These are phyloP conservation scores for Ganaspis brasiliensis DNA, from an alignment of 2,888 invertebrate genomes.

Conservation along the genomic window DNA sequence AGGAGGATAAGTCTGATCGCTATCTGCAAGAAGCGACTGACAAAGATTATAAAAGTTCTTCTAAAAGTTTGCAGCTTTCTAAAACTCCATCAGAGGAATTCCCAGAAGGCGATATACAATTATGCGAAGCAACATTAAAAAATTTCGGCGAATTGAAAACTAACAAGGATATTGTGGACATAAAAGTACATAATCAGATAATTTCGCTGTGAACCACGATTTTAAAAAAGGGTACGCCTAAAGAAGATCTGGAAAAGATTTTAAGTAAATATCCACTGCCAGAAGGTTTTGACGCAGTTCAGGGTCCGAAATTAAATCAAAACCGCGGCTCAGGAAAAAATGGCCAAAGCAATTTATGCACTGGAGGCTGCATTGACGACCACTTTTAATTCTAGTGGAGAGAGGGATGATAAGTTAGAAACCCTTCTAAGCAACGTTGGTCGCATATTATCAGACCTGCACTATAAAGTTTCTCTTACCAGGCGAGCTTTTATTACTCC, in stretches of 20 bases:
- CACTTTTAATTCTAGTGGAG: not conserved
- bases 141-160: not conserved
- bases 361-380: not conserved
- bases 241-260: not conserved
- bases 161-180: not conserved
- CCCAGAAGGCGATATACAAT: not conserved
- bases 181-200: not conserved
- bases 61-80: no score
- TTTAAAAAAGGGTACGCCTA: not conserved
- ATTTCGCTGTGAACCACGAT: not conserved
- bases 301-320: not conserved
- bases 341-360: not conserved
- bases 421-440: not conserved
- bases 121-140: slow-evolving; percentile 9
- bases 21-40: not conserved
- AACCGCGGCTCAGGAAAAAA: not conserved
- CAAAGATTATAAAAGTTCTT: no score
- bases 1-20: not conserved
- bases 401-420: not conserved
- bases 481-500: no score
- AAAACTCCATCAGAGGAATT: not conserved
- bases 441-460: not conserved
- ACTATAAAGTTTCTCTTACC: not conserved
- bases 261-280: slow-evolving; percentile 3
- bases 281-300: not conserved